phyloP scores from a whole-genome alignment of 2,113 vertebrate genomes.

The Suncus etruscus region DNA sequence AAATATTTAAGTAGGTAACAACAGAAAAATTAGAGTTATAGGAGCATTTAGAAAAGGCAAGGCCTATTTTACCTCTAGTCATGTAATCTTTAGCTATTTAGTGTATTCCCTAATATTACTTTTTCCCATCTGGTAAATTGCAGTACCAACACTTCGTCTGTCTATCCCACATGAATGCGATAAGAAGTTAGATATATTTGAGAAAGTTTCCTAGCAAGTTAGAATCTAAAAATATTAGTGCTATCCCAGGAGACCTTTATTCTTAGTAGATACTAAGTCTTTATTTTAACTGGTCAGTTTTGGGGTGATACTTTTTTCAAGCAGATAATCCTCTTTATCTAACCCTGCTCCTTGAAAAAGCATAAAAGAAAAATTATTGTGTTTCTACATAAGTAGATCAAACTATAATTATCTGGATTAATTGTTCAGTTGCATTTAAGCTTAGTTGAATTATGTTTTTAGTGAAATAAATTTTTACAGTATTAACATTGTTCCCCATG shows the following conservation, averaged over 20 bases:
- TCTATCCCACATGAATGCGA: not conserved
- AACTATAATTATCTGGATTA: slow-evolving; percentile 49
- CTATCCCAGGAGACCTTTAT: not conserved
- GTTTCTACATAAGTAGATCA: not conserved
- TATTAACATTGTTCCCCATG: not conserved
- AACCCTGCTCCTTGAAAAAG: not conserved
- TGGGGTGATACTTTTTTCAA: not conserved
- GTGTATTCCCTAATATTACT: fast-evolving
- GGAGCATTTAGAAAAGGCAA: no score
- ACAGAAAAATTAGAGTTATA: not conserved
- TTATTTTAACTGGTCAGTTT: not conserved
- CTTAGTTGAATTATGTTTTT: slow-evolving; percentile 46
- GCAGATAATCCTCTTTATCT: not conserved
- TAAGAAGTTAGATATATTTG: no score
- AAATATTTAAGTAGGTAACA: not conserved
- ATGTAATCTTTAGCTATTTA: not conserved
- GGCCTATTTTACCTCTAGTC: not conserved
- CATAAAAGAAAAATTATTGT: not conserved
- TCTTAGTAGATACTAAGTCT: not conserved
- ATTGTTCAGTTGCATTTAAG: slow-evolving; percentile 48
- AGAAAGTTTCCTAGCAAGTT: not conserved
- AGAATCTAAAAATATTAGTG: not conserved
- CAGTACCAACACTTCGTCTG: not conserved
- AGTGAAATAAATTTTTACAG: slow-evolving; percentile 37
- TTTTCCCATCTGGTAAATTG: not conserved